These are phyloP conservation scores for Elysia crispata DNA, from an alignment of 2,888 invertebrate species.

Conservation along the genomic window DNA sequence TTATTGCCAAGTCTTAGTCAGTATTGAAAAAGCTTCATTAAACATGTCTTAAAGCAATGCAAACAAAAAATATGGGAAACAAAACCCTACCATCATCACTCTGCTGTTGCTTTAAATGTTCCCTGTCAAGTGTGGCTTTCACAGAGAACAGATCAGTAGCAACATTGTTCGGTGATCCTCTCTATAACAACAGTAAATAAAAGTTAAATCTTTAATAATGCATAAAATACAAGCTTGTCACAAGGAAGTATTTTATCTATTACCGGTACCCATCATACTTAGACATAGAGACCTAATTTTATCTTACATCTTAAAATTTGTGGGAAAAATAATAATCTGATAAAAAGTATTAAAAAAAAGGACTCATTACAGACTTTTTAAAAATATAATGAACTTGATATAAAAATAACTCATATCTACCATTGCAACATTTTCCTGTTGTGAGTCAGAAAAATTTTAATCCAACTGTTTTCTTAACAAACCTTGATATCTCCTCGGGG, in stretches of 20 bases:
- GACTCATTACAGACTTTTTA: too few species aligned
- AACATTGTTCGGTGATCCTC: constrained; percentile 34
- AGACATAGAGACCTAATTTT: too few species aligned
- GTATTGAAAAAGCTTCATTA: too few species aligned
- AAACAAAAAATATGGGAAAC: not conserved
- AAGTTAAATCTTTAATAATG: not conserved
- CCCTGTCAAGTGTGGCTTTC: constrained; percentile 46
- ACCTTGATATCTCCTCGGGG: constrained; percentile 45
- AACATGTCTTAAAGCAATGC: not conserved
- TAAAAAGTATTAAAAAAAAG: too few species aligned
- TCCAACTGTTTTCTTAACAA: not conserved
- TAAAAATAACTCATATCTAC: not conserved
- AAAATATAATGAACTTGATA: not conserved
- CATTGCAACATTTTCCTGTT: not conserved
- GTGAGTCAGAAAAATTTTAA: not conserved
- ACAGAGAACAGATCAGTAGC: constrained; percentile 44
- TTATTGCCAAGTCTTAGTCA: too few species aligned
- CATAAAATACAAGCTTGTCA: too few species aligned
- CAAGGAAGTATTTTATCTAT: too few species aligned
- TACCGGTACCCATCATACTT: too few species aligned
- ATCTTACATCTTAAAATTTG: too few species aligned
- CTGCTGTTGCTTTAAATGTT: constrained; percentile 41
- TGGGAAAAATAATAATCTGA: too few species aligned
- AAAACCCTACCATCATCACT: constrained; percentile 32
- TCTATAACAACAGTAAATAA: constrained; percentile 9